Conservation (phyloP, 2,888 invertebrate genomes). For the Dryococelus australis region DNA sequence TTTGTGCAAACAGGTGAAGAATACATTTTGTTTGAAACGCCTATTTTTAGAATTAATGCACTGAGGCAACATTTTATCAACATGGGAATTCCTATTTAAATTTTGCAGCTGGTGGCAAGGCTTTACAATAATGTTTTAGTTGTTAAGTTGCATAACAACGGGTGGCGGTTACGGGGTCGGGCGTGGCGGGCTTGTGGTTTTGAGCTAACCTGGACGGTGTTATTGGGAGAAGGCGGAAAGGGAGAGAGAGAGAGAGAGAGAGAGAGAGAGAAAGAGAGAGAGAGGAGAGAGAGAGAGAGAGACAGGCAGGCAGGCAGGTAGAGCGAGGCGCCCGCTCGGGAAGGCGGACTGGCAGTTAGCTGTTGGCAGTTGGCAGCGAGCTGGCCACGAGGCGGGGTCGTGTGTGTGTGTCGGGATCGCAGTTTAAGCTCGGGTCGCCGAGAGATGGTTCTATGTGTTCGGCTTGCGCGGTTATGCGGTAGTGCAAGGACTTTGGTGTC, state of each 20-base stretch:
- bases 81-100: no score
- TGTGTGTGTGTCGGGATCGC: slow-evolving; percentile 40
- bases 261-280: no score
- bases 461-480: not conserved
- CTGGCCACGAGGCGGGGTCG: not conserved
- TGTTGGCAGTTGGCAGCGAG: not conserved
- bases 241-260: slow-evolving; percentile 34
- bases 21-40: no score
- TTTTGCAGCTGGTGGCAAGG: not conserved
- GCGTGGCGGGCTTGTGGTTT: not conserved
- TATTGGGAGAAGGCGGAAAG: slow-evolving; percentile 28
- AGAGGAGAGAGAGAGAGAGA: slow-evolving; percentile 31
- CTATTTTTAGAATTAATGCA: no score
- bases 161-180: not conserved
- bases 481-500: not conserved
- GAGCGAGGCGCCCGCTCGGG: not conserved
- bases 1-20: no score
- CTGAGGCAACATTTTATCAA: no score
- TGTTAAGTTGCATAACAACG: not conserved
- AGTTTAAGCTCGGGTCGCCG: slow-evolving; percentile 43
- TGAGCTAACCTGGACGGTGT: not conserved
- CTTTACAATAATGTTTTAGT: not conserved
- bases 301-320: no score
- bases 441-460: not conserved
- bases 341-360: slow-evolving; percentile 12